Base-by-base conservation (phyloP, 2,888 invertebrate species). In the Anodontia alba region DNA sequence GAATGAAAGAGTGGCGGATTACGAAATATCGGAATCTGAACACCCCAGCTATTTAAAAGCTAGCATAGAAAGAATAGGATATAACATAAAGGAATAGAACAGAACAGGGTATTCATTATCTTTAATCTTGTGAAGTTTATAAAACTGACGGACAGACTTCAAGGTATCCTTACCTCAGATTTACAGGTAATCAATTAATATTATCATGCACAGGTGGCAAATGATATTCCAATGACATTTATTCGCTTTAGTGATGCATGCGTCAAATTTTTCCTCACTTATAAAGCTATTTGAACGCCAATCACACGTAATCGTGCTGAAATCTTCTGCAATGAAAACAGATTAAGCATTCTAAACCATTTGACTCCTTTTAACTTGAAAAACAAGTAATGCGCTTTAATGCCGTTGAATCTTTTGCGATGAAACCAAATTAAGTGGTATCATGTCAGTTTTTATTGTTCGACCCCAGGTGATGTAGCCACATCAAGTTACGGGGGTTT, bases 391-490 rank as follows among this genome's bases (percentile, higher is more conserved):
- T 62, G 62, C 10, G 33, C 62, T 62, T 62, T 62, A 62, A 33
- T 62, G 29, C 33, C 62, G 62, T 62, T 8, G 62, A 62, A 31
- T 62, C 1, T 62, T 62, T 62, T 33, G 62, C 62, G 1, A 26
- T 62, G 29, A 62, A 62, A 62, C 62, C 62, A 62, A 62, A 62
- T 62, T 33, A 62, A 33, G 62, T 62, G 62, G 33, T 31, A 33
- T 81, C 76, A 74, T 76, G 76, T 81, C 80, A 70, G 29, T 23
- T 15, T 38, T 54, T 42, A 73, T 81, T 81, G 80, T 81, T 29
- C 33, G 12, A 57, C 66, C 73, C 71, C 81, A 81, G 78, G 81
- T 81, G 81, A 71, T 75, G 31, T 71, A 33, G 66, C 81, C 81
- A 78, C 78, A 81, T 77, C 81, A 75, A 67, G 71, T 73, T 54